Conservation (phyloP, 2,888 invertebrate genomes). For the Macrophya annulata region DNA sequence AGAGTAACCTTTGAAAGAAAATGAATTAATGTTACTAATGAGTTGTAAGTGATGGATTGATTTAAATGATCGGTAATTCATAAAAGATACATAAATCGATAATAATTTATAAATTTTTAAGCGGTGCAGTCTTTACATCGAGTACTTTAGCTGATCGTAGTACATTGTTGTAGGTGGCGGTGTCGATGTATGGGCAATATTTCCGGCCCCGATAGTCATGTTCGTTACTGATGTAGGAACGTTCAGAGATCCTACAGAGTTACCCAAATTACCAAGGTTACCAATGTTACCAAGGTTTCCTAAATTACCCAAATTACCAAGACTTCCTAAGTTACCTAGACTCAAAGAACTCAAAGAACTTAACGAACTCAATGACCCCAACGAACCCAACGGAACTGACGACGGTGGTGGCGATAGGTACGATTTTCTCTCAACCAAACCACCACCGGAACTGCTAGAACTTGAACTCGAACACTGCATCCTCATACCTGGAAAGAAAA, state of each 20-base stretch:
- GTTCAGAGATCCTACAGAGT: conserved; percentile 27
- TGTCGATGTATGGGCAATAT: conserved; percentile 63
- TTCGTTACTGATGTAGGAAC: conserved; percentile 44
- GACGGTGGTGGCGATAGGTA: conserved; percentile 57
- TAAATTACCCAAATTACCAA: conserved; percentile 69
- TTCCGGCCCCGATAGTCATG: conserved; percentile 39
- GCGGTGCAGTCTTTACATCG: conserved; percentile 65
- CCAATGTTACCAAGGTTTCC: conserved; percentile 43
- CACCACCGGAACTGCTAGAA: conserved; percentile 73
- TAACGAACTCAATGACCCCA: conserved; percentile 70
- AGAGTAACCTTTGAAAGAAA: no score
- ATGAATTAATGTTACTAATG: not conserved
- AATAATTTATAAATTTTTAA: conserved; percentile 1
- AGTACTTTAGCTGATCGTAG: conserved; percentile 76
- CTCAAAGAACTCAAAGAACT: conserved; percentile 68
- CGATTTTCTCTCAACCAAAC: conserved; percentile 74
- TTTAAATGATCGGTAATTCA: not conserved
- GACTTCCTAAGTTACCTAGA: conserved; percentile 72
- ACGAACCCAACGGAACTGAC: conserved; percentile 71
- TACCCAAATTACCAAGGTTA: conserved; percentile 18
- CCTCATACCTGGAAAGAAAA: conserved; percentile 67
- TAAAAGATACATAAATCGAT: not conserved
- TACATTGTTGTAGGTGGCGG: conserved; percentile 71
- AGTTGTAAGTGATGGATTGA: not conserved
- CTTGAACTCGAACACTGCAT: conserved; percentile 74